Conservation (phyloP, 2,113 vertebrate species). For the Sterrhoptilus dennistouni region DNA sequence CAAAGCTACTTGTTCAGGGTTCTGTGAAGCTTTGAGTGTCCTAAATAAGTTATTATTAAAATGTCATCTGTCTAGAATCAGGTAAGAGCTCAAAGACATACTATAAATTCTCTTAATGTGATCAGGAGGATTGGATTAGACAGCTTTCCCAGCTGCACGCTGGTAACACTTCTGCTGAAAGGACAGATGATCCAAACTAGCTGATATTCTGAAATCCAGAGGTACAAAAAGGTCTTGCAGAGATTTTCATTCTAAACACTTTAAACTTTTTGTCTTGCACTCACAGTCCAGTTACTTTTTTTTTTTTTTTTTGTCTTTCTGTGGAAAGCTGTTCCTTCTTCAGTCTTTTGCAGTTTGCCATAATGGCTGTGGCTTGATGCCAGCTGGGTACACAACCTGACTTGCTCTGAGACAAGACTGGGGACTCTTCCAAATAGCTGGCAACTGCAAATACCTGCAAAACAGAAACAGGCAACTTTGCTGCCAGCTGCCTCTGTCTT, state of each 20-base stretch:
- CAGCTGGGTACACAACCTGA: neutral
- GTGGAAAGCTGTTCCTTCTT: neutral
- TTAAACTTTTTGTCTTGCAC: neutral
- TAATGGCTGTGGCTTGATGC: neutral
- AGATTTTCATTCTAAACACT: neutral
- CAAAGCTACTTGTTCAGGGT: neutral
- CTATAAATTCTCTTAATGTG: neutral
- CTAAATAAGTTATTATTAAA: neutral
- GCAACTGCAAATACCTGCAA: neutral
- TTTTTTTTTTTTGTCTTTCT: neutral
- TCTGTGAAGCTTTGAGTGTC: neutral
- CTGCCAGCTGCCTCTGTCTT: constrained; percentile 44
- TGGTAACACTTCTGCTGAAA: neutral
- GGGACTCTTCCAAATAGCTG: constrained; percentile 36
- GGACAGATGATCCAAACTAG: neutral
- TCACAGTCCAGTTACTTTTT: neutral
- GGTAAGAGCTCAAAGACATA: neutral
- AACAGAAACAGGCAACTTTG: neutral
- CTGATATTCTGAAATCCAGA: neutral
- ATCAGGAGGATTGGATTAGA: neutral
- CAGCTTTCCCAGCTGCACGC: neutral
- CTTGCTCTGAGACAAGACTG: constrained; percentile 12
- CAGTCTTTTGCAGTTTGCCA: neutral
- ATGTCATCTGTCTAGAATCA: neutral
- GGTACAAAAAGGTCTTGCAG: neutral